phyloP scores from a whole-genome alignment of 2,797 vertebrate species.

The Pangasius krempfi region DNA sequence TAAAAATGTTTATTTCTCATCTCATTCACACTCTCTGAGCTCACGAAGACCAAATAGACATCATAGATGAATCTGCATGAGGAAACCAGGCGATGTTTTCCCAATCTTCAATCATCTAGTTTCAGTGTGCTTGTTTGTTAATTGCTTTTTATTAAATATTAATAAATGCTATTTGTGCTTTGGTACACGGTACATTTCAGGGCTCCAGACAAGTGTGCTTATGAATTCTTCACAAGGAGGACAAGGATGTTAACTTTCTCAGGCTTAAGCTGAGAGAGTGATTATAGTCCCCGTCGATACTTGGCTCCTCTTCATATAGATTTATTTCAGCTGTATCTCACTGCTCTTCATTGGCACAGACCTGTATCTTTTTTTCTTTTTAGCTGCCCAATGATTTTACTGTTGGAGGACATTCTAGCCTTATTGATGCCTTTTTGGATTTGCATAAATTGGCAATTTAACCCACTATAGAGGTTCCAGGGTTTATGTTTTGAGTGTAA shows the following conservation, averaged over 20 bases:
- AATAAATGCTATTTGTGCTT: neutral
- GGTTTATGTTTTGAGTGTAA: neutral
- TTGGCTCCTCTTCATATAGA: constrained; percentile 4
- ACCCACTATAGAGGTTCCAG: neutral
- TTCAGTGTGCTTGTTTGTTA: neutral
- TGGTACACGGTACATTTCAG: neutral
- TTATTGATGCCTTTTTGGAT: neutral
- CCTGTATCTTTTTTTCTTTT: no score
- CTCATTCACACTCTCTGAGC: neutral
- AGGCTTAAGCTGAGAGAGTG: neutral
- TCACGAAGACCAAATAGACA: neutral
- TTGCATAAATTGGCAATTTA: neutral
- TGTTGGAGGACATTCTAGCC: neutral
- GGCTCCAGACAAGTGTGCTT: neutral
- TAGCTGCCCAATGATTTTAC: neutral
- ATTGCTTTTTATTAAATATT: neutral
- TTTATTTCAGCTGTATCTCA: neutral
- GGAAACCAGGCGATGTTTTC: neutral
- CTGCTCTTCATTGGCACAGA: neutral
- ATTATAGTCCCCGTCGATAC: neutral
- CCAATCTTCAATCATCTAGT: neutral
- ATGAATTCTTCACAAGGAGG: neutral
- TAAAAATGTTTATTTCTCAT: neutral
- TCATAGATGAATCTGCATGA: neutral
- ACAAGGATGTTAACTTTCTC: neutral